Evolutionary conservation across 2,797 vertebrate species (phyloP).

Genomic region (Buceros bicornis): DNA sequence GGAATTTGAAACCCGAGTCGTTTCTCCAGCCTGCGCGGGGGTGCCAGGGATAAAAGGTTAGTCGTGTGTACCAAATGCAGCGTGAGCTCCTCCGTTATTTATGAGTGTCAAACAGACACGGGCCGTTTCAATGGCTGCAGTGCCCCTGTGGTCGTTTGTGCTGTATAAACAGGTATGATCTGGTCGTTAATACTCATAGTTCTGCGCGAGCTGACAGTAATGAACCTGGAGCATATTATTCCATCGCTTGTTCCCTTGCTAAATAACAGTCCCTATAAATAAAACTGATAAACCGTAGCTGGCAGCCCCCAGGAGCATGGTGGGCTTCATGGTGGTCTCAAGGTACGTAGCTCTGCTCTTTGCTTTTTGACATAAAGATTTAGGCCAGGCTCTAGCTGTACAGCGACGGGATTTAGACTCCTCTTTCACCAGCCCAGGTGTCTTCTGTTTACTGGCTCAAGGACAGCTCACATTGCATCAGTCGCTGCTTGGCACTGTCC

Average conservation of each 20-base stretch:
- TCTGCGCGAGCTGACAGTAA: constrained; percentile 63
- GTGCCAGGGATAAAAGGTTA: constrained; percentile 68
- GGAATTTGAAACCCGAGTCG: constrained; percentile 54
- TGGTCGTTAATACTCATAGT: constrained; percentile 67
- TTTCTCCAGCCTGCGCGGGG: constrained; percentile 36
- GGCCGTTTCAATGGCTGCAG: constrained; percentile 59
- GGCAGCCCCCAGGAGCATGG: neutral
- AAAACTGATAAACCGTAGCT: neutral
- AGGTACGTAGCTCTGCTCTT: neutral
- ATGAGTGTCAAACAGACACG: constrained; percentile 70
- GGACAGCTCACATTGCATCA: neutral
- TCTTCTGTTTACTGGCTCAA: neutral
- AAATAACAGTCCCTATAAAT: neutral
- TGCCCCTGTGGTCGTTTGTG: constrained; percentile 60
- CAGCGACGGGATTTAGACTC: neutral
- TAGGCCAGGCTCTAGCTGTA: neutral
- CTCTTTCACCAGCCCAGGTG: neutral
- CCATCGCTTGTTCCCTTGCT: neutral
- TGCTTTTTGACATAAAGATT: neutral
- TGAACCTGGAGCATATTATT: constrained; percentile 37
- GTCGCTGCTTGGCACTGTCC: neutral
- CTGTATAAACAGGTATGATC: constrained; percentile 70
- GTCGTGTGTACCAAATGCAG: constrained; percentile 70
- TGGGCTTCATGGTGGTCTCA: neutral
- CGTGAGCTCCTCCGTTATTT: constrained; percentile 72